Evolutionary conservation across 2,888 invertebrate genomes (phyloP), one percentile per base, ranked within the genome.

Genomic region (Autographa gamma): DNA sequence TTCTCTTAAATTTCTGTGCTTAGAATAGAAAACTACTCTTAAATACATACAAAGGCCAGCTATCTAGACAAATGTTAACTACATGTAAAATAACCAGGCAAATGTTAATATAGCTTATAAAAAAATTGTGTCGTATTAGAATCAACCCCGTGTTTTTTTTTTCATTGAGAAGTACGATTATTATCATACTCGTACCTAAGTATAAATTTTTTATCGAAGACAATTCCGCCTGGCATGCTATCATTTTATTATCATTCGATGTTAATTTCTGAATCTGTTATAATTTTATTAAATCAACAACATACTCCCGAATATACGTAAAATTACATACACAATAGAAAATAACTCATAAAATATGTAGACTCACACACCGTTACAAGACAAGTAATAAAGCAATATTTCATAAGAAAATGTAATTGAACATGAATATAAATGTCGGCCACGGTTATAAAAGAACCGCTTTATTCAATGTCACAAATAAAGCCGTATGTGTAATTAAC

Each of bases 401-500:
- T 78, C 81, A 70, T 80, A 82, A 80, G 60, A 80, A 71, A 71
- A 72, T 63, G 58, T 76, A 82, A 81, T 73, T 83, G 69, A 66
- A 60, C 66, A 65, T 71, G 74, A 65, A 81, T 72, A 73, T 18
- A 69, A 69, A 81, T 81, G 69, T 82, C 79, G 83, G 84, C 80
- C 83, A 79, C 68, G 82, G 84, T 63, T 82, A 68, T 65, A 65
- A 41, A 68, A 71, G 60, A 19, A 77, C 71, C 60, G 73, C 74
- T 78, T 65, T 60, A 67, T 77, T 84, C 84, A 83, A 85, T 83
- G 85, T 80, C 83, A 85, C 65, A 62, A 69, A 72, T 76, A 60
- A 76, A 75, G 75, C 73, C 69, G 58, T 71, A 68, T 66, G 69
- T 75, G 66, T 74, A 79, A 84, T 84, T 77, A 81, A 64, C 11